Conservation (phyloP, 2,113 vertebrate genomes). For the Oxyura jamaicensis region DNA sequence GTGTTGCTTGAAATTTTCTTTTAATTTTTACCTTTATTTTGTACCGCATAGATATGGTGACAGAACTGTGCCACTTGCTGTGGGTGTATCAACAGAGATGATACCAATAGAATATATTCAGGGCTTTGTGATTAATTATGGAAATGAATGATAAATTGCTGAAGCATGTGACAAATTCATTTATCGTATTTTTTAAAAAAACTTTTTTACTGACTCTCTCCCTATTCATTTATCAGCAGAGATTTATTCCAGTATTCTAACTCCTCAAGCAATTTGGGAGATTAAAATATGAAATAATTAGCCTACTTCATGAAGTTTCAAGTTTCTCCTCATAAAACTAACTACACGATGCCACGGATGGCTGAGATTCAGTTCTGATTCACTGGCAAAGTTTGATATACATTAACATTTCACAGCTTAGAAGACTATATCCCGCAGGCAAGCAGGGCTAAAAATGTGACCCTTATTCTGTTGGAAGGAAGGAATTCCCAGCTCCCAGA, state of each 20-base stretch:
- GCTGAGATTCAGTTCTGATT: constrained; percentile 20
- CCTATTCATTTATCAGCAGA: constrained; percentile 61
- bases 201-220: constrained; percentile 12
- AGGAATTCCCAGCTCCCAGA: constrained; percentile 42
- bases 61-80: neutral
- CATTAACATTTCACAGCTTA: constrained; percentile 63
- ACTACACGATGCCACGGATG: neutral
- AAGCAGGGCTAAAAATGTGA: constrained; percentile 22
- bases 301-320: constrained; percentile 57
- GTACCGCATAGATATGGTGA: neutral
- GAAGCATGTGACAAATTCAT: constrained; percentile 64
- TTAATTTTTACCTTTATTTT: neutral
- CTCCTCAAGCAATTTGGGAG: constrained; percentile 63
- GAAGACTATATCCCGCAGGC: neutral
- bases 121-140: constrained; percentile 58
- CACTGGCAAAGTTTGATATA: constrained; percentile 25
- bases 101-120: constrained; percentile 32
- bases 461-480: constrained; percentile 36
- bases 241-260: constrained; percentile 56
- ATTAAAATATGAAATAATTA: constrained; percentile 70
- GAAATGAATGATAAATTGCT: constrained; percentile 71
- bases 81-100: constrained; percentile 4
- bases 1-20: neutral
- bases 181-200: constrained; percentile 13
- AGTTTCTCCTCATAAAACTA: constrained; percentile 41